Evolutionary conservation across 37 sponge, comb jelly and placozoan species (phyloP).

Genomic region (Halichondria panicea): DNA sequence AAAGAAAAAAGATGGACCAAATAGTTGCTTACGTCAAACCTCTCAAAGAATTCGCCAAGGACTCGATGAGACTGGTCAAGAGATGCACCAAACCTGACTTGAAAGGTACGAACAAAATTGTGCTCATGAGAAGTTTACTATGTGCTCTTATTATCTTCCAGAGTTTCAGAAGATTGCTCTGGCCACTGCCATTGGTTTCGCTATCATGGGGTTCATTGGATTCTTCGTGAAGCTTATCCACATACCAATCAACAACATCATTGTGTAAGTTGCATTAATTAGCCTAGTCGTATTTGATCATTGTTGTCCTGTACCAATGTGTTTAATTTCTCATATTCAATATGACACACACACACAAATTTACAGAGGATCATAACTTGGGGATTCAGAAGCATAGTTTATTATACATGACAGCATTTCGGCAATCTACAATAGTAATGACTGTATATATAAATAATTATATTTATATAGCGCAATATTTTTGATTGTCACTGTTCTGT

Average conservation of each 20-base stretch:
- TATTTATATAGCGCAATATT: too few species aligned
- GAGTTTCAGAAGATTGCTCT: constrained; percentile 97
- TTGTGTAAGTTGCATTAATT: constrained; percentile 89
- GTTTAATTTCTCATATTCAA: background rate
- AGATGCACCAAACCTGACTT: constrained; percentile 97
- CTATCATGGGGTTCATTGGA: constrained; percentile 99
- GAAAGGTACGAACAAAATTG: constrained; percentile 70
- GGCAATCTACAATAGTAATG: too few species aligned
- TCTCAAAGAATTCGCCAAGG: constrained; percentile 88
- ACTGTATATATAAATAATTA: too few species aligned
- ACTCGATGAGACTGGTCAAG: constrained; percentile 92
- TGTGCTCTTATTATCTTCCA: constrained; percentile 19
- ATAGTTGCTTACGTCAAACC: constrained; percentile 74
- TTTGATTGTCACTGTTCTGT: too few species aligned
- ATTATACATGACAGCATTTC: too few species aligned
- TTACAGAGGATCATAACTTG: too few species aligned
- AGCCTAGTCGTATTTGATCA: background rate
- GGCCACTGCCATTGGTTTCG: constrained; percentile 95
- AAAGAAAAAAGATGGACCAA: constrained; percentile 71
- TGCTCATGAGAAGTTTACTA: background rate
- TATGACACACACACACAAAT: background rate
- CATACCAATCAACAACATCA: constrained; percentile 99
- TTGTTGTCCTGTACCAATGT: background rate
- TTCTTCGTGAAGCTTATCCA: constrained; percentile 99
- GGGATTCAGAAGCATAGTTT: too few species aligned